A percentile compares a stretch with the other conserved stretches of the same genome.
phyloP scores from a whole-genome alignment of 2,113 vertebrate species.

The Dissostichus mawsoni region DNA sequence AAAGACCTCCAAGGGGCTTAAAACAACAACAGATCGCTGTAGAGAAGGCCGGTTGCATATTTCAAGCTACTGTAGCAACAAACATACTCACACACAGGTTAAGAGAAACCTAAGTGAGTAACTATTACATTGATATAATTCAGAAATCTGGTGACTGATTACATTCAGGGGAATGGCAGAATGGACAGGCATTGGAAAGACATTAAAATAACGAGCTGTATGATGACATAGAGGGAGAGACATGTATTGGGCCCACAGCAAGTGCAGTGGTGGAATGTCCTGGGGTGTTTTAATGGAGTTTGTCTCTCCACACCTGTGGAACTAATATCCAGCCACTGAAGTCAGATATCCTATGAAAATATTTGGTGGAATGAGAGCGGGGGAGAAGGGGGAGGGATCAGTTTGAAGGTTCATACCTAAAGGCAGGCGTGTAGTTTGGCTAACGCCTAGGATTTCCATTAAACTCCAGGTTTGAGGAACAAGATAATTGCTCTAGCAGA shows the following conservation, averaged over 20 bases:
- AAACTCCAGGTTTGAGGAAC: constrained; percentile 79
- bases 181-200: constrained; percentile 22
- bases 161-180: constrained; percentile 9
- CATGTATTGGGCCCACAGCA: constrained; percentile 37
- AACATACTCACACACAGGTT: constrained; percentile 51
- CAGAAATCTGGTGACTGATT: constrained; percentile 29
- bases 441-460: constrained; percentile 76
- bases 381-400: constrained; percentile 44
- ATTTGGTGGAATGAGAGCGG: constrained; percentile 69
- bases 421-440: constrained; percentile 80
- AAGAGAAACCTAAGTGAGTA: constrained; percentile 16
- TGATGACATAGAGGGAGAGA: constrained; percentile 17
- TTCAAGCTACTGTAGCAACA: constrained; percentile 74
- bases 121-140: constrained; percentile 36
- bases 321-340: constrained; percentile 73
- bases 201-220: constrained; percentile 31
- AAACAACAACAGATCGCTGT: constrained; percentile 71
- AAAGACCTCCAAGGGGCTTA: constrained; percentile 63
- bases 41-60: constrained; percentile 61
- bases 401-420: constrained; percentile 75
- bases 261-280: constrained; percentile 67
- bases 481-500: constrained; percentile 84
- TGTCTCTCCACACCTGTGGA: constrained; percentile 77
- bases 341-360: constrained; percentile 76
- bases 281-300: constrained; percentile 70